Conservation (phyloP, 2,797 vertebrate genomes). For the Thalassophryne amazonica region DNA sequence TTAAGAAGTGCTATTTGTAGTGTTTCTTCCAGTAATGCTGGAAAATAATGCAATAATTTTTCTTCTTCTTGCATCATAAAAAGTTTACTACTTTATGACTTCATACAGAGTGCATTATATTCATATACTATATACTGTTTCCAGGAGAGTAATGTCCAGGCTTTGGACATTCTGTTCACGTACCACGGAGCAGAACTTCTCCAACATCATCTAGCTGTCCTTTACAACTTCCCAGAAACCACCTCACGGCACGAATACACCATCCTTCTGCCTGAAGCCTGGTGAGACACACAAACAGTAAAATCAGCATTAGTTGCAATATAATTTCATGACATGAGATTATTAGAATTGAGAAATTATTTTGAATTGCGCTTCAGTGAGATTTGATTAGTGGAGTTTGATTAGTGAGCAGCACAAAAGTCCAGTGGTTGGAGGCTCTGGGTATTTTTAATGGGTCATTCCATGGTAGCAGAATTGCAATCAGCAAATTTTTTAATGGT, state of each 20-base stretch:
- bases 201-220: slow-evolving; percentile 86
- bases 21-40: too few species aligned
- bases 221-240: slow-evolving; percentile 95
- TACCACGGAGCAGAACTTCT: slow-evolving; percentile 90
- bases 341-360: too few species aligned
- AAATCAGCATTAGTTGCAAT: not conserved
- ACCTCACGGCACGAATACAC: slow-evolving; percentile 94
- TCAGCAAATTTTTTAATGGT: too few species aligned
- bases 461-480: too few species aligned
- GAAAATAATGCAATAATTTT: too few species aligned
- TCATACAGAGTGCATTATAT: too few species aligned
- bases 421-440: not conserved
- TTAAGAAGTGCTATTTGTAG: too few species aligned
- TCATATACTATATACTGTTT: too few species aligned
- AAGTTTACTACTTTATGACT: too few species aligned
- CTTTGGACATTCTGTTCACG: slow-evolving; percentile 91
- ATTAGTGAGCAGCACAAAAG: not conserved
- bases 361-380: not conserved
- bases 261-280: slow-evolving; percentile 87
- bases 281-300: slow-evolving; percentile 75
- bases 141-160: slow-evolving; percentile 92
- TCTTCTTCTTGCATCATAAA: too few species aligned
- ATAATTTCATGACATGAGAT: not conserved
- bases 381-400: not conserved
- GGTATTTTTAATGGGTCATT: too few species aligned